These are phyloP conservation scores for Hermatobates lingyangjiaoensis DNA, from an alignment of 1,140 invertebrate species.

Conservation along the genomic window DNA sequence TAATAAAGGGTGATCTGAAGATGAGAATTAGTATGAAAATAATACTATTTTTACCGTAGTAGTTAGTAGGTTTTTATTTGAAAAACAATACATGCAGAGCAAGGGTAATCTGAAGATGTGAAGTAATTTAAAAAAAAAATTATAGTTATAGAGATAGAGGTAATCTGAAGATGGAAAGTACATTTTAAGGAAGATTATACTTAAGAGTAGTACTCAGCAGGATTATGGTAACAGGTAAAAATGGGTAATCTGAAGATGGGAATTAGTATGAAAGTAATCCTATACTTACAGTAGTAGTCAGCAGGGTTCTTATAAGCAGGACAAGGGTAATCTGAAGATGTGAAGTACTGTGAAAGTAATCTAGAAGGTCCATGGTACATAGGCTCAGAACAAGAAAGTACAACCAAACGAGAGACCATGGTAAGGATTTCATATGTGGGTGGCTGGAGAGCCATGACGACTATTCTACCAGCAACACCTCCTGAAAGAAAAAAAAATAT, in stretches of 20 bases:
- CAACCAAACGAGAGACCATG: slow-evolving; percentile 70
- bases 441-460: slow-evolving; percentile 80
- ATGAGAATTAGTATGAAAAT: too few relatives aligned
- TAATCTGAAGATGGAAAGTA: too few relatives aligned
- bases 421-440: slow-evolving; percentile 90
- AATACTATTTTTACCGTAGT: slow-evolving; percentile 63
- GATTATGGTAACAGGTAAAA: too few relatives aligned
- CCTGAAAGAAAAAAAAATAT: slow-evolving; percentile 14
- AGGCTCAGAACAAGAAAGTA: slow-evolving; percentile 72
- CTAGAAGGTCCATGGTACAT: slow-evolving; percentile 76
- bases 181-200: too few relatives aligned
- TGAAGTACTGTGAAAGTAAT: slow-evolving; percentile 84
- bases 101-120: too few relatives aligned
- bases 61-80: slow-evolving; percentile 93
- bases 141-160: too few relatives aligned
- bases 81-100: too few relatives aligned
- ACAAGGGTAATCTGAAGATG: slow-evolving; percentile 82
- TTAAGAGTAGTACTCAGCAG: too few relatives aligned
- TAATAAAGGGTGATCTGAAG: too few relatives aligned
- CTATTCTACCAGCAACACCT: slow-evolving; percentile 37
- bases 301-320: slow-evolving; percentile 91
- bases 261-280: too few relatives aligned
- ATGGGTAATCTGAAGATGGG: too few relatives aligned
- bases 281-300: slow-evolving; percentile 76
- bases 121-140: too few relatives aligned